A percentile compares a stretch with the other conserved stretches of the same genome.
Conservation (phyloP, 2,797 vertebrate genomes). For the Silurus lanzhouensis region DNA sequence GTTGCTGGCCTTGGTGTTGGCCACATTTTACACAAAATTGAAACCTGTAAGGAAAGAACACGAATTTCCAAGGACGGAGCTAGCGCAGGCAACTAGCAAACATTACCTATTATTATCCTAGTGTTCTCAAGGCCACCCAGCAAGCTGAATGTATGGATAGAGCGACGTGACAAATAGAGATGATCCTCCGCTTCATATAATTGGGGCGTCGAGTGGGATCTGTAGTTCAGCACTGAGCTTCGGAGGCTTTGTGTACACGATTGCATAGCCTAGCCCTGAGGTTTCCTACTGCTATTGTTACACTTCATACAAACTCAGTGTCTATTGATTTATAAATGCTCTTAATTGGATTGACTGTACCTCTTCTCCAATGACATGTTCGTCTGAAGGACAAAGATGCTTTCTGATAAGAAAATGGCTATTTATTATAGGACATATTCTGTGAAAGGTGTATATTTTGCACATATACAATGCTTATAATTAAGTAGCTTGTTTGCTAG, state of each 20-base stretch:
- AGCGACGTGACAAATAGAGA: constrained; percentile 18
- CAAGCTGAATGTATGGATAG: constrained; percentile 42
- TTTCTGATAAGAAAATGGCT: neutral
- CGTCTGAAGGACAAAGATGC: constrained; percentile 29
- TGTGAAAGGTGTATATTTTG: neutral
- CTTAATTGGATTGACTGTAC: constrained; percentile 38
- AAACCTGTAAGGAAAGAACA: constrained; percentile 11
- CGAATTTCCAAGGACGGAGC: constrained; percentile 26
- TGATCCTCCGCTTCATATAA: constrained; percentile 27
- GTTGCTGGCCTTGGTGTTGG: constrained; percentile 2
- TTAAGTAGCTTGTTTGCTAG: neutral
- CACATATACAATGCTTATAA: constrained; percentile 39
- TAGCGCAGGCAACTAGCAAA: constrained; percentile 13
- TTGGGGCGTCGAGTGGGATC: constrained; percentile 39
- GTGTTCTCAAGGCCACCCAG: constrained; percentile 34
- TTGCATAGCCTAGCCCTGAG: constrained; percentile 22
- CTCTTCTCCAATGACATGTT: constrained; percentile 36
- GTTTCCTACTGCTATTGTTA: constrained; percentile 36
- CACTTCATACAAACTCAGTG: constrained; percentile 20
- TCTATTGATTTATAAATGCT: constrained; percentile 33
- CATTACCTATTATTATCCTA: constrained; percentile 35
- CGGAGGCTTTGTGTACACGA: constrained; percentile 18
- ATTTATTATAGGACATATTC: constrained; percentile 28
- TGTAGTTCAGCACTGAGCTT: constrained; percentile 27
- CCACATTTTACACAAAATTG: constrained; percentile 19